phyloP scores from a whole-genome alignment of 2,888 invertebrate genomes.

The Chrysolina haemoptera region DNA sequence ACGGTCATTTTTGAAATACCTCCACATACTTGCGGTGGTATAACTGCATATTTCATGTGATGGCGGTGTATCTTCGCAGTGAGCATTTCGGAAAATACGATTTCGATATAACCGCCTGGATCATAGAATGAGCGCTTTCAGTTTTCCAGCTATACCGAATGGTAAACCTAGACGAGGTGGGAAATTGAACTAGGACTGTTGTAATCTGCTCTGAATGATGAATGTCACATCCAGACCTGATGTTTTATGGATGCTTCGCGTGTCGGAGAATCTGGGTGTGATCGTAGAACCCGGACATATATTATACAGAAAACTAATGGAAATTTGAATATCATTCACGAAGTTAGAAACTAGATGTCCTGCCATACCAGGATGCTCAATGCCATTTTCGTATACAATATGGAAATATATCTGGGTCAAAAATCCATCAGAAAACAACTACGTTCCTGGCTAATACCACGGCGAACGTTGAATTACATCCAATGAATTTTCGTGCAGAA shows the following conservation, averaged over 20 bases:
- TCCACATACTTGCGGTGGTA: constrained; percentile 40
- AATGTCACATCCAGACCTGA: constrained; percentile 1
- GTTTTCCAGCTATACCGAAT: constrained; percentile 1
- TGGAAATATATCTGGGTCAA: too few species aligned
- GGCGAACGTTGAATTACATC: too few species aligned
- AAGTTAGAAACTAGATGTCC: too few species aligned
- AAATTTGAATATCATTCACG: too few species aligned
- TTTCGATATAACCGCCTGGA: not conserved
- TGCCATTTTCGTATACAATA: too few species aligned
- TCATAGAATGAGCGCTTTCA: constrained; percentile 13
- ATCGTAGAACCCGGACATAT: not conserved
- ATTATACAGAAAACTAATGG: not conserved
- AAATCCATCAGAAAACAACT: too few species aligned
- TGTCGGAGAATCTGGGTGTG: not conserved
- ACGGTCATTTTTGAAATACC: constrained; percentile 60
- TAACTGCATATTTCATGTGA: constrained; percentile 58
- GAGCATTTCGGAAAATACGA: not conserved
- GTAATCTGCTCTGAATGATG: constrained; percentile 13
- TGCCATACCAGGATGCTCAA: too few species aligned
- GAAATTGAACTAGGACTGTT: constrained; percentile 10
- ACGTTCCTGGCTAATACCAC: too few species aligned
- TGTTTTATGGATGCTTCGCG: constrained; percentile 1
- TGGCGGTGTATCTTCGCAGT: not conserved
- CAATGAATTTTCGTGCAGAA: too few species aligned
- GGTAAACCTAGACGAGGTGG: constrained; percentile 11